Evolutionary conservation across 2,113 vertebrate genomes (phyloP).

Genomic region (Odocoileus virginianus): DNA sequence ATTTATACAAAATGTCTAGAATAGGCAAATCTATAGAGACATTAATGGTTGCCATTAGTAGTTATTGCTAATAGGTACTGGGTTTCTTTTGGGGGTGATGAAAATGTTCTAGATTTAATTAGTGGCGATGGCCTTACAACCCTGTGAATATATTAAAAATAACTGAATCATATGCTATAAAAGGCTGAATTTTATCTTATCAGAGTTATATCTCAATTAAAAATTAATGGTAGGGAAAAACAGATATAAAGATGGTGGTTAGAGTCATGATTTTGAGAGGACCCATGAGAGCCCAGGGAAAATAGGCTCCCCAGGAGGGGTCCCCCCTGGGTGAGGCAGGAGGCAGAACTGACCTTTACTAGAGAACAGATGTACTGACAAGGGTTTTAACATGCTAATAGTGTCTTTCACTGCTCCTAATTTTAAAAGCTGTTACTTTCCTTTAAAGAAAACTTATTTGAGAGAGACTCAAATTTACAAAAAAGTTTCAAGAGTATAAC

Average conservation of each 20-base stretch:
- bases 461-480: neutral
- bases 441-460: neutral
- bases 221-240: neutral
- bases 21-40: neutral
- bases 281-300: neutral
- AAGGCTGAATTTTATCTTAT: neutral
- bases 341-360: neutral
- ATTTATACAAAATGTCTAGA: neutral
- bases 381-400: neutral
- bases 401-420: neutral
- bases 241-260: neutral
- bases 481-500: neutral
- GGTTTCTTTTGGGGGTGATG: neutral
- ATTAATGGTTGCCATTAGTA: neutral
- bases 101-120: neutral
- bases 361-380: neutral
- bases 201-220: neutral
- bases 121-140: neutral
- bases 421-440: neutral
- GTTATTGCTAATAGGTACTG: neutral
- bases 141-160: neutral
- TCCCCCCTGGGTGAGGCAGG: neutral
- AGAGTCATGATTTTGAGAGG: neutral
- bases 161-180: neutral
- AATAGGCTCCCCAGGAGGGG: neutral